Conservation (phyloP, 1,140 invertebrate genomes). For the Whitmania pigra region DNA sequence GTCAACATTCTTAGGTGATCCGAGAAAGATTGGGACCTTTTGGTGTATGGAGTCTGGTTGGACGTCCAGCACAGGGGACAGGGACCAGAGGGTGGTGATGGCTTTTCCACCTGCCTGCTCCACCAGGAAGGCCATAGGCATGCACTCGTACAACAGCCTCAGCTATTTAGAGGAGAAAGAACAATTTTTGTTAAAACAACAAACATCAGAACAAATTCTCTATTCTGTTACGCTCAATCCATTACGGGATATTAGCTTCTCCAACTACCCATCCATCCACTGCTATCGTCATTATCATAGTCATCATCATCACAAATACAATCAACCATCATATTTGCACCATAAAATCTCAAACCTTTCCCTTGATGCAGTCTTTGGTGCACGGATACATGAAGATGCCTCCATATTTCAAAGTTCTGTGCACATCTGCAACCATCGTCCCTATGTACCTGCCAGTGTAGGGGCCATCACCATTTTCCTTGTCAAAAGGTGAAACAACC, state of each 20-base stretch:
- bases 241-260: too few species aligned
- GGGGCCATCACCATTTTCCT: slow-evolving; percentile 55
- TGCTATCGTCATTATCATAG: too few species aligned
- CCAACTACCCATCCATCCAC: too few species aligned
- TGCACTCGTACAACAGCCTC: slow-evolving; percentile 88
- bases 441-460: slow-evolving; percentile 92
- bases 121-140: slow-evolving; percentile 89
- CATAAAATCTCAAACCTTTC: slow-evolving; percentile 55
- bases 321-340: too few species aligned
- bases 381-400: slow-evolving; percentile 98
- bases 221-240: too few species aligned
- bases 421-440: slow-evolving; percentile 97
- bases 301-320: too few species aligned
- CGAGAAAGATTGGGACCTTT: slow-evolving; percentile 78
- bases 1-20: slow-evolving; percentile 80
- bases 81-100: slow-evolving; percentile 51
- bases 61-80: slow-evolving; percentile 73
- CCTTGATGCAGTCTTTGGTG: slow-evolving; percentile 73
- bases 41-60: slow-evolving; percentile 73
- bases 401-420: slow-evolving; percentile 90
- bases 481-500: background rate
- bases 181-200: too few species aligned
- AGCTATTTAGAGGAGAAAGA: slow-evolving; percentile 49
- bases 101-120: slow-evolving; percentile 63
- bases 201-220: too few species aligned